Evolutionary conservation across 2,888 invertebrate genomes (phyloP), one percentile per base, ranked within the genome.

Genomic region (Hecatera dysodea): DNA sequence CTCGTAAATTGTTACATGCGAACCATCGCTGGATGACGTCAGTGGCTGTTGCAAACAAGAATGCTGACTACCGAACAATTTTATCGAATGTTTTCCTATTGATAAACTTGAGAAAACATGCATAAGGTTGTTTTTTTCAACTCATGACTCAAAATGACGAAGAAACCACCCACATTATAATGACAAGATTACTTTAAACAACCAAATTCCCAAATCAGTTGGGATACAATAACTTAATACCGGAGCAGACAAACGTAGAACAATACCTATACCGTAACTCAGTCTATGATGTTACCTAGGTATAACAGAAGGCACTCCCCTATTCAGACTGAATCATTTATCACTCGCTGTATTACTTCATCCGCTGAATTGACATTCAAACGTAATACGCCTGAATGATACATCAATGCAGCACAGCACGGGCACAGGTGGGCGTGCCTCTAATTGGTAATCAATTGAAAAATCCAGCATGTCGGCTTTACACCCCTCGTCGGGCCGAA

Each of bases 401-500:
- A 79, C 53, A 75, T 59, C 62, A 44, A 42, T 62, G 57, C 75
- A 80, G 61, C 53, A 62, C 48, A 66, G 60, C 22, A n/a, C 61
- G 60, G 63, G 64, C 52, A 63, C 80, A 80, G 70, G 67, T 80
- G 75, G 60, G 42, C 60, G 50, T 66, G 65, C 63, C 53, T 48
- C 50, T 80, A 80, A 80, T 80, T 77, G 81, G 77, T 77, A 73
- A 80, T 80, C 67, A 77, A 80, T 80, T 80, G 77, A 63, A 71
- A 71, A 80, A 62, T 61, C 67, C 71, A 71, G 46, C 71, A 46
- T 55, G 67, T 63, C 59, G 55, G 33, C 59, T 61, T 46, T 22
- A 46, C 55, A 42, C 60, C 60, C 46, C 12, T 15, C 33, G 65
- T 48, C 7, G 36, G 11, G 24, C 53, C 50, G 46, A 36, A 53